Evolutionary conservation across 1,140 invertebrate species (phyloP).

Genomic region (Leptoteleia sp.): DNA sequence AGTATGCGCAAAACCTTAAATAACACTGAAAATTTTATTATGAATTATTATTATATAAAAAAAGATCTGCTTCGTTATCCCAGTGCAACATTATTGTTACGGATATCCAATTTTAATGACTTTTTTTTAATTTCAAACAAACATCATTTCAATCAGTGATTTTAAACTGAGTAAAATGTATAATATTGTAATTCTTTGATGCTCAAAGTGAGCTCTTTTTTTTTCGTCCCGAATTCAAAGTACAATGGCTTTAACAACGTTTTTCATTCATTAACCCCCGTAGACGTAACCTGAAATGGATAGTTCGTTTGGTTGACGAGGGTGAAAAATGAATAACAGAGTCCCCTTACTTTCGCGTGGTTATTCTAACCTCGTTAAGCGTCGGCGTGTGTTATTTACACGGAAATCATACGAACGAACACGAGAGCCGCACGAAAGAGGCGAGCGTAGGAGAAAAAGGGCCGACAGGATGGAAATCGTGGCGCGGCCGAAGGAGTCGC

Average conservation of each 20-base stretch:
- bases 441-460: constrained; percentile 39
- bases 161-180: no score
- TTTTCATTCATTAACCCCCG: constrained; percentile 56
- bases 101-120: no score
- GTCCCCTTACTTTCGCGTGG: constrained; percentile 63
- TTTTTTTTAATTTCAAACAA: no score
- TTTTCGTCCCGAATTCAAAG: constrained; percentile 18
- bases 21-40: no score
- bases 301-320: constrained; percentile 68
- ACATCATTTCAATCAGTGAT: no score
- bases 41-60: no score
- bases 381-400: constrained; percentile 71
- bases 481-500: constrained; percentile 36
- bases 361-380: constrained; percentile 77
- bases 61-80: no score
- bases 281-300: constrained; percentile 60
- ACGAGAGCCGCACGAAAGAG: constrained; percentile 4
- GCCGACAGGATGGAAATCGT: constrained; percentile 17
- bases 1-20: no score
- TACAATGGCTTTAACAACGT: constrained; percentile 52
- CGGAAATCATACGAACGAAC: constrained; percentile 68
- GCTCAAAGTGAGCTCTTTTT: no score
- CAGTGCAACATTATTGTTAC: no score
- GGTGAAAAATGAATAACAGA: constrained; percentile 75
- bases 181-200: no score